Evolutionary conservation across 2,113 vertebrate genomes (phyloP), one percentile per base, ranked within the genome.

Genomic region (Seriola aureovittata): DNA sequence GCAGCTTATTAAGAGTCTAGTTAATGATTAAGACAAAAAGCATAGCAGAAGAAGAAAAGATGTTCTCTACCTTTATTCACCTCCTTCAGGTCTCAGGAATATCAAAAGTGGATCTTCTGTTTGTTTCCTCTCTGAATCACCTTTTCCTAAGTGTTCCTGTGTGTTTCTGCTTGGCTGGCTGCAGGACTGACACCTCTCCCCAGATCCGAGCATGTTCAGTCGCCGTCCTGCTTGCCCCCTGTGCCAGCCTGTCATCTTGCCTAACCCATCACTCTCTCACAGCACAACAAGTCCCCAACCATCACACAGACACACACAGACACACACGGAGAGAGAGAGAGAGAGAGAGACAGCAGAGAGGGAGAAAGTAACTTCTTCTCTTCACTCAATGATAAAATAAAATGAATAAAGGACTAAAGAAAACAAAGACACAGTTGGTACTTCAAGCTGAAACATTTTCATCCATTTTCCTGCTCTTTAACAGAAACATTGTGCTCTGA

Each of bases 131-230:
- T 84, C 54, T 91, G 92, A 90, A 88, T 85, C 89, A 87, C 89
- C 91, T 91, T 63, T 88, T 88, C 86, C 87, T 91, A 87, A 89
- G 83, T 92, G 88, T 84, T 87, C 83, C 86, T 85, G 82, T 85
- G 85, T 87, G 90, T 93, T 93, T 94, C 94, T 88, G 90, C 93
- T 89, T 88, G 87, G 88, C 91, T 91, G 94, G 78, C 90, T 77
- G 82, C 81, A 87, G 91, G 93, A 93, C 91, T 94, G 94, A 93
- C 93, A 92, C 91, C 87, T 89, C 92, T 94, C 93, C 91, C 93
- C 89, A 89, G 89, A 92, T 91, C 89, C 89, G 78, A 86, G 88
- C 85, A 88, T 93, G 92, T 91, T 94, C 87, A 91, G 94, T 92
- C 90, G 91, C 91, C 88, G 85, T 92, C 86, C 92, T 90, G 89